A percentile compares a stretch with the other conserved stretches of the same genome.
Evolutionary conservation across 2,888 invertebrate genomes (phyloP).

Genomic region (Cataglyphis livida): DNA sequence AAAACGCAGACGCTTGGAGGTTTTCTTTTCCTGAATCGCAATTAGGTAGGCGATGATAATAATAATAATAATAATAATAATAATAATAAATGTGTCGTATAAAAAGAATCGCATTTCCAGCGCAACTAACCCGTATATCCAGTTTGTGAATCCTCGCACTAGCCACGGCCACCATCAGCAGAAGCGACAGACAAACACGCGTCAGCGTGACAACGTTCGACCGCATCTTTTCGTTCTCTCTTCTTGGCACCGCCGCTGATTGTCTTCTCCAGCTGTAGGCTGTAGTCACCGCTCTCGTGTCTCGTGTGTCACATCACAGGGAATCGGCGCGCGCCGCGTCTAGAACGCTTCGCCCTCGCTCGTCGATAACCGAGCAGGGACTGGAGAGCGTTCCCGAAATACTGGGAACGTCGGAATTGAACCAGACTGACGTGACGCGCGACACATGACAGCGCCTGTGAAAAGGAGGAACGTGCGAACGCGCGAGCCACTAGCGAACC

Average conservation of each 20-base stretch:
- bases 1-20: too few species aligned
- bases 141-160: conserved; percentile 88
- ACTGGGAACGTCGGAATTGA: conserved; percentile 39
- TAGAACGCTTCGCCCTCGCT: conserved; percentile 42
- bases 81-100: not conserved
- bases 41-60: not conserved
- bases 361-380: conserved; percentile 76
- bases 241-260: conserved; percentile 71
- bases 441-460: not conserved
- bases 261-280: conserved; percentile 37
- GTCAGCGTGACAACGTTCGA: conserved; percentile 24
- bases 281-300: conserved; percentile 15
- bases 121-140: conserved; percentile 87
- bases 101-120: not conserved
- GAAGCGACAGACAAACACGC: conserved; percentile 65
- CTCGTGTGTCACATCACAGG: conserved; percentile 72
- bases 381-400: conserved; percentile 60
- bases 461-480: conserved; percentile 45
- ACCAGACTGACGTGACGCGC: conserved; percentile 18
- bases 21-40: not conserved
- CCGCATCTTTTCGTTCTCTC: conserved; percentile 21
- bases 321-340: conserved; percentile 49
- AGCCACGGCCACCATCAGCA: conserved; percentile 71
- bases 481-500: conserved; percentile 39
- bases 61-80: not conserved